Evolutionary conservation across 2,888 invertebrate genomes (phyloP).

Genomic region (Apamea sordens): DNA sequence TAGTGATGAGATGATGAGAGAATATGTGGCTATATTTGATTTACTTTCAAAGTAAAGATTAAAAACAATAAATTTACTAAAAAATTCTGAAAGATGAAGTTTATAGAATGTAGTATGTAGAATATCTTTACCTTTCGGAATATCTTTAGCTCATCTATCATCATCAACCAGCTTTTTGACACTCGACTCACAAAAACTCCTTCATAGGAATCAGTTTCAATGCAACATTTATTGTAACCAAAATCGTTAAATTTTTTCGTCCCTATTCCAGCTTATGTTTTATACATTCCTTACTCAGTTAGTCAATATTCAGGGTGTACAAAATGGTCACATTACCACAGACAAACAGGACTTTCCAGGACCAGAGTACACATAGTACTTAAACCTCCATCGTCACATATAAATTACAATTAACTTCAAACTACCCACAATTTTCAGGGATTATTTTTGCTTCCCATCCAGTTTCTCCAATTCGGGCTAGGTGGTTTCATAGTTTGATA

Average conservation of each 20-base stretch:
- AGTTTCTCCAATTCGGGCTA: constrained; percentile 56
- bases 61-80: background rate
- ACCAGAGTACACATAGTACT: constrained; percentile 45
- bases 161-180: background rate
- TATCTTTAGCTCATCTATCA: background rate
- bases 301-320: constrained; percentile 26
- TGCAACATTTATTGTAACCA: constrained; percentile 8
- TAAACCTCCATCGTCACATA: constrained; percentile 25
- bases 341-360: constrained; percentile 39
- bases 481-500: constrained; percentile 62
- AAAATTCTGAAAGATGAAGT: background rate
- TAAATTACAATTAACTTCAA: constrained; percentile 47
- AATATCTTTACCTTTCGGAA: background rate
- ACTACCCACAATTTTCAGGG: constrained; percentile 40
- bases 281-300: constrained; percentile 4
- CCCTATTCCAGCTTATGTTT: background rate
- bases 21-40: background rate
- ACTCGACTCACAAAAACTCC: constrained; percentile 31
- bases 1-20: constrained; percentile 4
- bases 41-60: background rate
- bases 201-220: constrained; percentile 34
- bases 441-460: constrained; percentile 55
- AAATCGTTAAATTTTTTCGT: constrained; percentile 1
- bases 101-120: too few relatives aligned
- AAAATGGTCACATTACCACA: constrained; percentile 44